phyloP scores from a whole-genome alignment of 2,797 vertebrate species.

The Heliangelus exortis region DNA sequence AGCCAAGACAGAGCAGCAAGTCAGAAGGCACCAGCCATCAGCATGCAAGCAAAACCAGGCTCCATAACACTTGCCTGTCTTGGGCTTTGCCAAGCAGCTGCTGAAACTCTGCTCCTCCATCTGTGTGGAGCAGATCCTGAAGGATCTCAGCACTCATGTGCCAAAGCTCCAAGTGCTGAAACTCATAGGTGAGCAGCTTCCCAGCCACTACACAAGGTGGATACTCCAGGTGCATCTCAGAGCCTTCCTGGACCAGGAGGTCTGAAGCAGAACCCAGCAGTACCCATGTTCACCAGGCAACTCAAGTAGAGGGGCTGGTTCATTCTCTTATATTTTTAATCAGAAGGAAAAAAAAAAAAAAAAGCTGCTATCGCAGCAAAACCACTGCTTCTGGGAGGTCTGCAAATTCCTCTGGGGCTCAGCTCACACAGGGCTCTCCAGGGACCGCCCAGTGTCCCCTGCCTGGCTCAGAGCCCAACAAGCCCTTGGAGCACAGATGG shows the following conservation, averaged over 20 bases:
- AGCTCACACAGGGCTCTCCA: no score
- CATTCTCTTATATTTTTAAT: background rate
- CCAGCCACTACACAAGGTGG: fast-evolving
- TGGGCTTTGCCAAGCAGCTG: background rate
- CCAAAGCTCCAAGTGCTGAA: background rate
- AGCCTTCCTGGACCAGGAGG: background rate
- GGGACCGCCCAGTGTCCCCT: fast-evolving
- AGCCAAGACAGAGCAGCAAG: background rate
- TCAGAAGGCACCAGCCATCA: background rate
- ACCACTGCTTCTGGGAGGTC: no score
- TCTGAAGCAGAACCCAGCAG: background rate
- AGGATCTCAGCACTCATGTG: background rate
- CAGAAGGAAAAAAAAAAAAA: no score
- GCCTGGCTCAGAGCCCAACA: background rate
- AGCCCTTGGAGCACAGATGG: background rate
- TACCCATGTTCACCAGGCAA: background rate
- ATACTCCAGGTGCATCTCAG: background rate
- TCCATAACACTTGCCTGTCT: fast-evolving
- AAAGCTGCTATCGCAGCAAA: no score
- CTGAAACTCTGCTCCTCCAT: background rate
- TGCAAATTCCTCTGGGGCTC: no score
- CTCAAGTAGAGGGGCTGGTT: background rate
- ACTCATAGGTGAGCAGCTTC: background rate
- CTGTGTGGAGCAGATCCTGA: fast-evolving
- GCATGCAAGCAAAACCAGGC: background rate